phyloP scores from a whole-genome alignment of 1,140 invertebrate species.

The Popillia japonica region DNA sequence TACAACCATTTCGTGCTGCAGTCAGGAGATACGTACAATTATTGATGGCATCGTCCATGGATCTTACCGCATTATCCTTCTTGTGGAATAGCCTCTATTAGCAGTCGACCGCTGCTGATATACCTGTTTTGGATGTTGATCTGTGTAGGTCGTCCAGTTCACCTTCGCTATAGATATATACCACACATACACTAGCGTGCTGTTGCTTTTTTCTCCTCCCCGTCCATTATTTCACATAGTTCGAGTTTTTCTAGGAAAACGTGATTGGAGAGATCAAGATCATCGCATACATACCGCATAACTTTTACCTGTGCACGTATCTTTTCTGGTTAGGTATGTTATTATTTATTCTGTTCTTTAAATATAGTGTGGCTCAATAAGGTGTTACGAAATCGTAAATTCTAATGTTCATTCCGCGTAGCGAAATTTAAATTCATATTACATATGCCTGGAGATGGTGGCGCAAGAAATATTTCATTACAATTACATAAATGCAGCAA shows the following conservation, averaged over 20 bases:
- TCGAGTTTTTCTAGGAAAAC: slow-evolving; percentile 32
- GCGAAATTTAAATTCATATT: too few relatives aligned
- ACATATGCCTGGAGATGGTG: too few relatives aligned
- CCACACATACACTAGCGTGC: background rate
- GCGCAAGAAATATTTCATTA: too few relatives aligned
- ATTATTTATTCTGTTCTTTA: background rate
- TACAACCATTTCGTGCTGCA: too few relatives aligned
- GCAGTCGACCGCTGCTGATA: background rate
- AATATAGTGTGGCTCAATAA: background rate
- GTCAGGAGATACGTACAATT: too few relatives aligned
- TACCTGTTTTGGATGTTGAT: slow-evolving; percentile 19
- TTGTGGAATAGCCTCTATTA: background rate
- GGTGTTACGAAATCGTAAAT: background rate
- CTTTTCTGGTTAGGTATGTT: background rate
- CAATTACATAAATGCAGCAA: too few relatives aligned
- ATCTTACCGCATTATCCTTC: background rate
- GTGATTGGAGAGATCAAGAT: slow-evolving; percentile 19
- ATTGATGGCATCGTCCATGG: background rate
- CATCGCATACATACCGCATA: background rate
- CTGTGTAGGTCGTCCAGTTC: slow-evolving; percentile 29
- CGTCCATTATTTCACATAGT: background rate
- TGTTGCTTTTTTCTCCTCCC: background rate
- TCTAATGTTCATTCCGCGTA: too few relatives aligned
- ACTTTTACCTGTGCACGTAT: background rate
- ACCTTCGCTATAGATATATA: background rate